Evolutionary conservation across 2,797 vertebrate species (phyloP).

Genomic region (Acrocephalus scirpaceus): DNA sequence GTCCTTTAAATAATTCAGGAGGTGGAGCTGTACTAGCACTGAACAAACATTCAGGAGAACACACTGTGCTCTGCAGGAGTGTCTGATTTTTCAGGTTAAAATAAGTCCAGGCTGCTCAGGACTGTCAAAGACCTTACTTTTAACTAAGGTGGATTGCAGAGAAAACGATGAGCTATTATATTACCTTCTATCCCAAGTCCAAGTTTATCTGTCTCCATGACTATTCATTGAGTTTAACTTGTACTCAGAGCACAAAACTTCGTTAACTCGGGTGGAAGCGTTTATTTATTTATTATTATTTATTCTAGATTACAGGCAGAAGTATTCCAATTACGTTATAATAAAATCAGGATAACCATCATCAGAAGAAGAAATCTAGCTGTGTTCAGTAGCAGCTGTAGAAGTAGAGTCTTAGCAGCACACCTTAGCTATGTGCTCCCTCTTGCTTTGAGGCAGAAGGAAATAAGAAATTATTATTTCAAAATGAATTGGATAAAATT

Average conservation of each 20-base stretch:
- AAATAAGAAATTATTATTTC: background rate
- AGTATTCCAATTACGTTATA: background rate
- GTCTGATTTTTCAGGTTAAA: slow-evolving; percentile 52
- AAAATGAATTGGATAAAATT: background rate
- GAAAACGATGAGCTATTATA: background rate
- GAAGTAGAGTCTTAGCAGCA: background rate
- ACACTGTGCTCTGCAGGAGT: slow-evolving; percentile 21
- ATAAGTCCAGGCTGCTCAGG: background rate
- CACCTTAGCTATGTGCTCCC: background rate
- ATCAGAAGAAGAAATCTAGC: background rate
- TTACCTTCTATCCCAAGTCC: background rate
- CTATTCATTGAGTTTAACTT: background rate
- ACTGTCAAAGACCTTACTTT: background rate
- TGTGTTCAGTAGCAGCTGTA: background rate
- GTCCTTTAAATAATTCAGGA: slow-evolving; percentile 59
- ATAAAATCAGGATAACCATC: background rate
- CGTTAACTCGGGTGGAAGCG: background rate
- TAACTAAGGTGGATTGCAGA: background rate
- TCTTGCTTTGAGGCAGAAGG: background rate
- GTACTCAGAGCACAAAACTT: background rate
- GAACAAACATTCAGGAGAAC: slow-evolving; percentile 55
- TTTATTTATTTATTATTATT: too few relatives aligned
- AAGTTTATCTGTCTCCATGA: background rate
- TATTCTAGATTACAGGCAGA: background rate
- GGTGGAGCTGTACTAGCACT: slow-evolving; percentile 55